Evolutionary conservation across 2,113 vertebrate species (phyloP), one percentile per base, ranked within the genome.

Genomic region (Lophotis ruficrista): DNA sequence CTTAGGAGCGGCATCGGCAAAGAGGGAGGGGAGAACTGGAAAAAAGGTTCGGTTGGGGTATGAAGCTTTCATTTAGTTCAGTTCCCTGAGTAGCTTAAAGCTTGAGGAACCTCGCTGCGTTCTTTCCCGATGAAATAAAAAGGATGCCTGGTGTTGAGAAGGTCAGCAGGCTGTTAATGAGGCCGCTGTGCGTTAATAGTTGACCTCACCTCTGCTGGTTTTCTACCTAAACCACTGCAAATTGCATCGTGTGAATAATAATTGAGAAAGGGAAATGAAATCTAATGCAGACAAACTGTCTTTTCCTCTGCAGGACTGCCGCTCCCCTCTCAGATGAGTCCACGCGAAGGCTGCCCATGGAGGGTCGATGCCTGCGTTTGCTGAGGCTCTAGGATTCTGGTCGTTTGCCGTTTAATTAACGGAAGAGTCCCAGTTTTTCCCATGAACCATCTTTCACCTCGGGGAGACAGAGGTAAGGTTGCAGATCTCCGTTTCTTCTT

Each of bases 381-480:
- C 82, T n/a, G 79, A 90, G 47, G 64, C 92, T 79, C 61, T 93
- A 93, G 87, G 86, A 96, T 90, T 64, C 65, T 23, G 35, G 37
- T 43, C n/a, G 12, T 88, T 43, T 35, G 57, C 91, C 85, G n/a
- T 76, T 84, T 60, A 57, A 93, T 78, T 75, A 64, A 62, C 92
- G 53, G 88, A 88, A 64, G 92, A 90, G n/a, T 65, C 84, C 84
- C 81, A 41, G 23, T 58, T 89, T 89, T 90, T 84, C 89, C 91
- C 94, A 97, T 96, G 95, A 96, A 76, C 83, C 84, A 96, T 85
- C 94, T 88, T 87, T 91, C 93, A 92, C 76, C 88, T 94, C 68
- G 19, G 85, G 72, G 83, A 79, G 75, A 33, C 9, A 96, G 95
- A 96, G 96, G 96, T 97, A 95, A 94, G 94, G 68, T 69, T 51